Conservation (phyloP, 2,113 vertebrate species). For the Cettia cetti region DNA sequence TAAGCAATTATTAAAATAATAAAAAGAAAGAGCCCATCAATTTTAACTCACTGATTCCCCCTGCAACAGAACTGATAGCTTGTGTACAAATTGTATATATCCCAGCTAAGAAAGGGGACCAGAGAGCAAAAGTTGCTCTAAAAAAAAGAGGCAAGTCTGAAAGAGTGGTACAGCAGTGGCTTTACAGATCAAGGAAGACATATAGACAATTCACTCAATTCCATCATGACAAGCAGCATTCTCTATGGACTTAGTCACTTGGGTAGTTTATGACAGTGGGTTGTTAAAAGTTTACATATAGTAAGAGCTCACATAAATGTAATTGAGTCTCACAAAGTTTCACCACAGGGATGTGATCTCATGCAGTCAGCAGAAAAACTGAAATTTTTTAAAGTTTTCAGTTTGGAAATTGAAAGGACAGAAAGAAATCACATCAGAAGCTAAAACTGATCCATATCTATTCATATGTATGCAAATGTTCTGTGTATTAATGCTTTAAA, state of each 20-base stretch:
- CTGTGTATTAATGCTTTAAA: not conserved
- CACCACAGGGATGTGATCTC: accelerated
- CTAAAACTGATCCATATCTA: not conserved
- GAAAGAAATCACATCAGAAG: not conserved
- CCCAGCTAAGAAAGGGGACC: not conserved
- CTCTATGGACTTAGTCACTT: not conserved
- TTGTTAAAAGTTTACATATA: not conserved
- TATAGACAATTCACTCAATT: not conserved
- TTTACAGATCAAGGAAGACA: not conserved
- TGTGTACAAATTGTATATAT: not conserved
- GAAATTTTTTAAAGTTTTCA: not conserved
- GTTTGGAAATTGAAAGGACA: not conserved
- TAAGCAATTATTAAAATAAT: not conserved
- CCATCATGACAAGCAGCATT: not conserved
- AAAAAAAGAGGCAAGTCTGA: not conserved
- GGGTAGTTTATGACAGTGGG: not conserved
- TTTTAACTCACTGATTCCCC: not conserved
- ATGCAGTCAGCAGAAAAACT: not conserved
- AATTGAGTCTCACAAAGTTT: not conserved
- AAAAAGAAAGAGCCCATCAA: not conserved
- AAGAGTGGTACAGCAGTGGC: not conserved
- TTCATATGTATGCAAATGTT: not conserved
- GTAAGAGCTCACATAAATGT: not conserved
- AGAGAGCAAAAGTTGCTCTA: not conserved
- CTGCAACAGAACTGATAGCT: not conserved